A percentile compares a stretch with the other conserved stretches of the same genome.
Evolutionary conservation across 2,113 vertebrate species (phyloP).

Genomic region (Dromas ardeola): DNA sequence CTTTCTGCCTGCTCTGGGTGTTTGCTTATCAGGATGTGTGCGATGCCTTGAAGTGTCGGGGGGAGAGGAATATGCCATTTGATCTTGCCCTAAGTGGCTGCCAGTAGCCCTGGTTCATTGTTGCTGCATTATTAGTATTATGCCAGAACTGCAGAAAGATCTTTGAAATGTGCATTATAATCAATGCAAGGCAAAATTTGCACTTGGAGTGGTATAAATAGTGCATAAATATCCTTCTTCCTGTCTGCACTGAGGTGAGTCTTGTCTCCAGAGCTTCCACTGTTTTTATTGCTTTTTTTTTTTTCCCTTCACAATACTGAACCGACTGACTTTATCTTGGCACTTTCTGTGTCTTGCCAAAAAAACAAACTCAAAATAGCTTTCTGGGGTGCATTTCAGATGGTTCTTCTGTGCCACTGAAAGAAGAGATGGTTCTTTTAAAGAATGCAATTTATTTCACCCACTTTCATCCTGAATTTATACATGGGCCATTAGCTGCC

Average conservation of each 20-base stretch:
- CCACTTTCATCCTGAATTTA: conserved; percentile 18
- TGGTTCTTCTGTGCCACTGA: background rate
- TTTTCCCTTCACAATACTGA: background rate
- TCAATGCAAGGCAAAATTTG: conserved; percentile 10
- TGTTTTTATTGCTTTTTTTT: background rate
- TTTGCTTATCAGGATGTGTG: background rate
- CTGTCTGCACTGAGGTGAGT: conserved; percentile 26
- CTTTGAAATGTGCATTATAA: background rate
- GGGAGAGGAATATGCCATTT: background rate
- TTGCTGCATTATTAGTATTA: background rate
- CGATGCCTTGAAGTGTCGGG: background rate
- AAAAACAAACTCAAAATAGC: conserved; percentile 44
- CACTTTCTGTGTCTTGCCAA: conserved; percentile 1
- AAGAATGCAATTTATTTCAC: conserved; percentile 30
- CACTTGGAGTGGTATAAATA: conserved; percentile 23
- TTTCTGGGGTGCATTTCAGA: background rate
- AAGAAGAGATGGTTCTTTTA: conserved; percentile 3
- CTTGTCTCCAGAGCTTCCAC: conserved; percentile 42
- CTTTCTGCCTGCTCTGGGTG: background rate
- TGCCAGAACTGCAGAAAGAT: background rate
- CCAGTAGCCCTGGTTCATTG: background rate
- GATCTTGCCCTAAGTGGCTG: background rate
- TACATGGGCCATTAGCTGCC: conserved; percentile 38
- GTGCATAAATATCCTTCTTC: conserved; percentile 27
- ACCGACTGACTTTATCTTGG: conserved; percentile 24